phyloP scores from a whole-genome alignment of 2,888 invertebrate species.

The Aricia artaxerxes region DNA sequence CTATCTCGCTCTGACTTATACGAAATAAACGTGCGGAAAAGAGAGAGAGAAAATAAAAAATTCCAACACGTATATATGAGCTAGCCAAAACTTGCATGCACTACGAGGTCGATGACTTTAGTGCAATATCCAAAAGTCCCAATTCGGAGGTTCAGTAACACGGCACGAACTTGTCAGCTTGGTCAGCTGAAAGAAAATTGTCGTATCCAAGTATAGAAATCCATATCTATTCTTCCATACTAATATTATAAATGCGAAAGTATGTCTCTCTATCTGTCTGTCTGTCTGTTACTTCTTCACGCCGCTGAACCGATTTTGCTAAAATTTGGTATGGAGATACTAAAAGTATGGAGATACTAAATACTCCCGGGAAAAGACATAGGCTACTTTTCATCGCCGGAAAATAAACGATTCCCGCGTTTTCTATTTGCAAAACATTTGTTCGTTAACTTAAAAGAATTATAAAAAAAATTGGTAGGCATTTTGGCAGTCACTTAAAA shows the following conservation, averaged over 20 bases:
- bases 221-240: no score
- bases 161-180: neutral
- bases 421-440: neutral
- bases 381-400: no score
- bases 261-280: no score
- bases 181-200: no score
- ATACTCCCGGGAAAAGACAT: no score
- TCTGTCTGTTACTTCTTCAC: no score
- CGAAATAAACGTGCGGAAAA: slow-evolving; percentile 48
- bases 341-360: no score
- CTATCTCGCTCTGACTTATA: slow-evolving; percentile 49
- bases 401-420: no score
- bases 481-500: neutral
- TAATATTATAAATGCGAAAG: no score
- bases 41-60: slow-evolving; percentile 66
- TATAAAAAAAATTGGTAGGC: neutral
- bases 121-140: slow-evolving; percentile 49
- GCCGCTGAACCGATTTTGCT: no score
- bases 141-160: slow-evolving; percentile 28
- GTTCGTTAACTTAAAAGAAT: neutral
- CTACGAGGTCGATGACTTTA: slow-evolving; percentile 53
- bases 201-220: no score
- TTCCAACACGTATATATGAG: slow-evolving; percentile 68
- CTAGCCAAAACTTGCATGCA: slow-evolving; percentile 67
- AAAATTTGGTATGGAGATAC: no score